Evolutionary conservation across 2,888 invertebrate species (phyloP).

Genomic region (Patella depressa): DNA sequence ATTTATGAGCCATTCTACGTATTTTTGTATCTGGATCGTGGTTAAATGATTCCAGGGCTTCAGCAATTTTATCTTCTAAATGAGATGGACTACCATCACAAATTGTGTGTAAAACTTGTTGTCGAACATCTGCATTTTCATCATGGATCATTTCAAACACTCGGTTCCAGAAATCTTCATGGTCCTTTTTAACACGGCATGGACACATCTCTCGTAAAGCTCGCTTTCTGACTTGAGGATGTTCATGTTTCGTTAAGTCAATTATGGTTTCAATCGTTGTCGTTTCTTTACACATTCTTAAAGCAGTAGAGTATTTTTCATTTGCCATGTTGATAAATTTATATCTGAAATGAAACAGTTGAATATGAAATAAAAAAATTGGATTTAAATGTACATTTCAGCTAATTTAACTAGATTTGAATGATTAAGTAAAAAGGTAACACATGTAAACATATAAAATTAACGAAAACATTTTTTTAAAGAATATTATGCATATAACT

Average conservation of each 20-base stretch:
- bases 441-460: too few species aligned
- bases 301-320: conserved; percentile 34
- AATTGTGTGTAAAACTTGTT: conserved; percentile 66
- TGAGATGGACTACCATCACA: conserved; percentile 69
- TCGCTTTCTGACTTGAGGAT: conserved; percentile 61
- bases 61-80: conserved; percentile 62
- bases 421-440: too few species aligned
- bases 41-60: conserved; percentile 65
- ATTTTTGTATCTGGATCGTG: conserved; percentile 61
- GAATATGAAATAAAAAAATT: too few species aligned
- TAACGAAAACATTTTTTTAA: too few species aligned
- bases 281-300: conserved; percentile 60
- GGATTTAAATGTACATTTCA: too few species aligned
- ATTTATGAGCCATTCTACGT: conserved; percentile 65
- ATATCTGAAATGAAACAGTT: too few species aligned
- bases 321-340: not conserved
- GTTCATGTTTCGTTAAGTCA: conserved; percentile 59
- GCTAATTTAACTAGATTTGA: too few species aligned
- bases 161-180: conserved; percentile 65
- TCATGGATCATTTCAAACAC: conserved; percentile 66
- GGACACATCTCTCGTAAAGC: conserved; percentile 70
- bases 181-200: conserved; percentile 66
- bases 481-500: too few species aligned
- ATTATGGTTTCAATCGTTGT: conserved; percentile 65
- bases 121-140: conserved; percentile 58